Evolutionary conservation across 2,888 invertebrate genomes (phyloP).

Genomic region (Dynastes hyllus): DNA sequence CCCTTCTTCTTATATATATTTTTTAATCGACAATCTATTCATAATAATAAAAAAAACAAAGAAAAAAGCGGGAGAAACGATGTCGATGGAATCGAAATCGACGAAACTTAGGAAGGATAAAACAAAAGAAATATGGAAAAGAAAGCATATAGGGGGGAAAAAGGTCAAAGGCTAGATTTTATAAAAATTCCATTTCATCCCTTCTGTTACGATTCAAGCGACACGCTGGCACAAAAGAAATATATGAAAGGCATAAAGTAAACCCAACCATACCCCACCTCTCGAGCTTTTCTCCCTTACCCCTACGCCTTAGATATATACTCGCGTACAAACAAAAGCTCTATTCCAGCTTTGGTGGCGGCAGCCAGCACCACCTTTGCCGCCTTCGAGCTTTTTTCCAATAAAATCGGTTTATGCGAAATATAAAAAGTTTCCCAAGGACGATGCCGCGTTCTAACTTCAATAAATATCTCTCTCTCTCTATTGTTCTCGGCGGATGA

Average conservation of each 20-base stretch:
- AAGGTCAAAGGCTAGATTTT: conserved; percentile 8
- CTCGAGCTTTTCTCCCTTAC: neutral
- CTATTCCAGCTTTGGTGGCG: neutral
- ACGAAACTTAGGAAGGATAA: neutral
- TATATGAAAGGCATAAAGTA: conserved; percentile 5
- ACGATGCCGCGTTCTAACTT: too few relatives aligned
- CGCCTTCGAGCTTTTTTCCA: conserved; percentile 11
- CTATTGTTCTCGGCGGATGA: too few relatives aligned
- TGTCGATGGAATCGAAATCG: too few relatives aligned
- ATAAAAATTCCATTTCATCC: conserved; percentile 11
- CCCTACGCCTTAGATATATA: neutral
- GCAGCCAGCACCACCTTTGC: neutral
- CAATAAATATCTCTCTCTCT: too few relatives aligned
- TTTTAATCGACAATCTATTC: too few relatives aligned
- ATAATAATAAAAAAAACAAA: too few relatives aligned
- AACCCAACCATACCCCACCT: neutral
- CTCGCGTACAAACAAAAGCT: too few relatives aligned
- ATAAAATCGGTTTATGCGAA: conserved; percentile 35
- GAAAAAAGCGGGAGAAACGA: too few relatives aligned
- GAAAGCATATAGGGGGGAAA: neutral
- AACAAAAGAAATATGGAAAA: neutral
- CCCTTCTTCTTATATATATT: too few relatives aligned
- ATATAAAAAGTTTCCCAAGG: conserved; percentile 12
- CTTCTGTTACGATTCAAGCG: neutral
- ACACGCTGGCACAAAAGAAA: neutral